Evolutionary conservation across 2,888 invertebrate genomes (phyloP).

Genomic region (Dynastes grantii): DNA sequence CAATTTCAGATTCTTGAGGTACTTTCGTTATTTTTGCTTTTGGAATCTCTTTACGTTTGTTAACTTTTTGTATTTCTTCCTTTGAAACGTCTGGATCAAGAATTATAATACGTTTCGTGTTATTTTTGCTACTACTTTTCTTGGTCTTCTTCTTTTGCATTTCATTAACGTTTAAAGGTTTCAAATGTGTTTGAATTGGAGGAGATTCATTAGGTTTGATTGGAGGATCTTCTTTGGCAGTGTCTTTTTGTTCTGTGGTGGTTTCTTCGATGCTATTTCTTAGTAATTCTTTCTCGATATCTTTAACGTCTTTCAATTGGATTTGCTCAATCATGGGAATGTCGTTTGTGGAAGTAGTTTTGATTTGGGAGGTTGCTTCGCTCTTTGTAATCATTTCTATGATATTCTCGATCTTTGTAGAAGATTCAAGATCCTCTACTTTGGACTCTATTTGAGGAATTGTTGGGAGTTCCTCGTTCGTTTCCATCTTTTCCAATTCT

Average conservation of each 20-base stretch:
- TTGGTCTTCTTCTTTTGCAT: conserved; percentile 50
- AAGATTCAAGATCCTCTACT: neutral
- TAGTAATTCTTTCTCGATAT: conserved; percentile 60
- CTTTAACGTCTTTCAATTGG: conserved; percentile 59
- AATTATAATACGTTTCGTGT: conserved; percentile 47
- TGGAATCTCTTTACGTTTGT: neutral
- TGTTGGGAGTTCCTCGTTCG: neutral
- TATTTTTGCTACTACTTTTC: conserved; percentile 27
- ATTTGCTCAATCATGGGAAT: conserved; percentile 53
- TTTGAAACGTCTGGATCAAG: conserved; percentile 41
- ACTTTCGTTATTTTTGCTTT: neutral
- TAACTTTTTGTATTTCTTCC: neutral
- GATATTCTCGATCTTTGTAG: conserved; percentile 21
- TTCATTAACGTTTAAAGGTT: neutral
- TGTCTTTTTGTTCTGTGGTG: conserved; percentile 51
- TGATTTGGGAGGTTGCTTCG: conserved; percentile 12
- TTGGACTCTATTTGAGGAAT: neutral
- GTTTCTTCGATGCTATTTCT: conserved; percentile 41
- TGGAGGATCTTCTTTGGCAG: neutral
- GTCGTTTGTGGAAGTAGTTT: conserved; percentile 19
- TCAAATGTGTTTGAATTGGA: conserved; percentile 20
- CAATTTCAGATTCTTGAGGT: neutral
- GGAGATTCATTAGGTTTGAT: conserved; percentile 17
- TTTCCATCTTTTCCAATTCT: neutral
- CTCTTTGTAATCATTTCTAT: conserved; percentile 31